Conservation (phyloP, 2,888 invertebrate species). For the Stenichneumon culpator region DNA sequence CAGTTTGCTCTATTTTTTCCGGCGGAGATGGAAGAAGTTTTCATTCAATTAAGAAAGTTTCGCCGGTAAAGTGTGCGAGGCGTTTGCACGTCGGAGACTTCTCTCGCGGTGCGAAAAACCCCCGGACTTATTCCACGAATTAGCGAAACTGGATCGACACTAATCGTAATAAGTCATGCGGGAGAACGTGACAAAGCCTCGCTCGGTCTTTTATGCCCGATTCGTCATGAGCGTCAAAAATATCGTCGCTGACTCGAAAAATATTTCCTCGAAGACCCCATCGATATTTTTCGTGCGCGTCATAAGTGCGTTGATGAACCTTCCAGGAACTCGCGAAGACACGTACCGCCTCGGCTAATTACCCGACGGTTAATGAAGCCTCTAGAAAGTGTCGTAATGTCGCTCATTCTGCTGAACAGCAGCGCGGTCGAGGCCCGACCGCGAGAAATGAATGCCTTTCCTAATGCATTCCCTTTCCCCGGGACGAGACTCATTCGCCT, state of each 20-base stretch:
- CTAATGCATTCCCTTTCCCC: slow-evolving; percentile 62
- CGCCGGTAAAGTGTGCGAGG: slow-evolving; percentile 31
- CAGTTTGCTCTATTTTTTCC: slow-evolving; percentile 57
- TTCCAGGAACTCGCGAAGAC: slow-evolving; percentile 57
- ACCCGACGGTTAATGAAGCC: slow-evolving; percentile 63
- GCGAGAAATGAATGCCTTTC: slow-evolving; percentile 63
- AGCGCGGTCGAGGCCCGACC: slow-evolving; percentile 34
- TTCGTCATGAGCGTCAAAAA: slow-evolving; percentile 17
- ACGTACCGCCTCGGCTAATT: slow-evolving; percentile 63
- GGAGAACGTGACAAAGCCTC: slow-evolving; percentile 26
- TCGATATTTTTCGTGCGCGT: background rate
- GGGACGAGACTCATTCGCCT: background rate
- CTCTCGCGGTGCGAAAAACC: background rate
- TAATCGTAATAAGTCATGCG: slow-evolving; percentile 1
- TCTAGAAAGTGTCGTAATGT: slow-evolving; percentile 68
- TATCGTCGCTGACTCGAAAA: slow-evolving; percentile 22
- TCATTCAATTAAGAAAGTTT: slow-evolving; percentile 71
- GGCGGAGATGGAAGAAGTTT: slow-evolving; percentile 69
- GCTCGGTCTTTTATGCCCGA: background rate
- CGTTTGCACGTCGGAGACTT: background rate
- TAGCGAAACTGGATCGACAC: slow-evolving; percentile 34
- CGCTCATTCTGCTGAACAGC: slow-evolving; percentile 43
- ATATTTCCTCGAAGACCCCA: slow-evolving; percentile 10
- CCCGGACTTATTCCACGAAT: slow-evolving; percentile 10
- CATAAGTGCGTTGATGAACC: slow-evolving; percentile 50